These are phyloP conservation scores for Anagyrus pseudococci DNA, from an alignment of 2,888 invertebrate species.

Conservation along the genomic window DNA sequence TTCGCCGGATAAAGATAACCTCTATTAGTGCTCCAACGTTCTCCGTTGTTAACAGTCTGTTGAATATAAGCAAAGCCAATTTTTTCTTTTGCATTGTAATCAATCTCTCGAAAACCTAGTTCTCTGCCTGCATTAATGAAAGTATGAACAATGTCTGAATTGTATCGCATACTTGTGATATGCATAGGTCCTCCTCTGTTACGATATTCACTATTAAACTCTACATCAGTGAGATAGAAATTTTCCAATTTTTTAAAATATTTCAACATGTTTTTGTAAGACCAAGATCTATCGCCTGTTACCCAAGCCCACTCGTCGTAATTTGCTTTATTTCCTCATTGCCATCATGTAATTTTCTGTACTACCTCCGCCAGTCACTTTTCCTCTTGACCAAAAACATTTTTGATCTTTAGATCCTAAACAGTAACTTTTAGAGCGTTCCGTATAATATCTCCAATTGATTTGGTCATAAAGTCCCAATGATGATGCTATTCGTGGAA, in stretches of 20 bases:
- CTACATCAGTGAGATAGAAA: conserved; percentile 63
- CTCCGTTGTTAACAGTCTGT: conserved; percentile 81
- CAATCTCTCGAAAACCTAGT: conserved; percentile 71
- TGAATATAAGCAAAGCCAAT: conserved; percentile 88
- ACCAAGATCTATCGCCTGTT: conserved; percentile 75
- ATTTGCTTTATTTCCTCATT: conserved; percentile 83
- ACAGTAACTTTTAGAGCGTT: conserved; percentile 78
- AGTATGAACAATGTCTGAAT: conserved; percentile 49
- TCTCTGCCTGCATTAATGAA: conserved; percentile 71
- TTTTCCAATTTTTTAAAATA: conserved; percentile 83
- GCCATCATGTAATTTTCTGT: conserved; percentile 90
- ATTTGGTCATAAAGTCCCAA: conserved; percentile 82
- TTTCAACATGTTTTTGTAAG: conserved; percentile 73
- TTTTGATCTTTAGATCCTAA: conserved; percentile 85
- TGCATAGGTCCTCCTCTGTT: conserved; percentile 67
- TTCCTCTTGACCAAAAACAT: conserved; percentile 91
- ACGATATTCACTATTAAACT: conserved; percentile 64
- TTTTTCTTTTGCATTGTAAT: conserved; percentile 74
- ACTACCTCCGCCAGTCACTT: conserved; percentile 82
- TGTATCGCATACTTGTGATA: conserved; percentile 65
- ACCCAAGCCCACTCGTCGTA: conserved; percentile 85
- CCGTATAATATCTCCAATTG: conserved; percentile 91
- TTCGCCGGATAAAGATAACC: conserved; percentile 82
- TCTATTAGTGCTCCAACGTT: conserved; percentile 86
- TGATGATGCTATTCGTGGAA: conserved; percentile 85